Evolutionary conservation across 2,113 vertebrate genomes (phyloP).

Genomic region (Strigops habroptila): DNA sequence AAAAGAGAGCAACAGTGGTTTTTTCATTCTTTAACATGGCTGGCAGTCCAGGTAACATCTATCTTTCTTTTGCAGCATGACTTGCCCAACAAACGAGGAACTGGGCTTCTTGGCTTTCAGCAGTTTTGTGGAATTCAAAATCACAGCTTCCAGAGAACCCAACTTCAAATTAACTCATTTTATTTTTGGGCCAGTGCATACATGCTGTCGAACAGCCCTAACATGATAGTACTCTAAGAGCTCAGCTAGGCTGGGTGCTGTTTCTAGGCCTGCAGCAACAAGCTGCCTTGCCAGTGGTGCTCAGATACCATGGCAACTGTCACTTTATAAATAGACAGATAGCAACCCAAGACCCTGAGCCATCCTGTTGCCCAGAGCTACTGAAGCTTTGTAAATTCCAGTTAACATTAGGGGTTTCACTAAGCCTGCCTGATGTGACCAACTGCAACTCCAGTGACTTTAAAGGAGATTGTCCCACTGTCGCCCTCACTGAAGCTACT

Average conservation of each 20-base stretch:
- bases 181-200: background rate
- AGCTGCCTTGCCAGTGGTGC: background rate
- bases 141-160: background rate
- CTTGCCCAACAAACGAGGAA: background rate
- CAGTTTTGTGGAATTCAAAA: background rate
- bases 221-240: background rate
- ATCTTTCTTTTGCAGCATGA: background rate
- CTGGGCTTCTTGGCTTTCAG: fast-evolving
- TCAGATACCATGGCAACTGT: constrained; percentile 23
- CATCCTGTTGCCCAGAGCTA: background rate
- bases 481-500: background rate
- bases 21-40: background rate
- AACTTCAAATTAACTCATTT: background rate
- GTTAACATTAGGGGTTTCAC: background rate
- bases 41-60: background rate
- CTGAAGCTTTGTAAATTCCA: background rate
- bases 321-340: background rate
- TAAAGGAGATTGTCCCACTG: background rate
- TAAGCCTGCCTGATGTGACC: background rate
- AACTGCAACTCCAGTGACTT: background rate
- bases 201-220: background rate
- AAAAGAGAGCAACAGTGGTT: background rate
- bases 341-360: background rate
- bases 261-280: background rate
- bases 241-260: background rate